A percentile compares a stretch with the other conserved stretches of the same genome.
Conservation (phyloP, 2,113 vertebrate species). For the Ictalurus punctatus region DNA sequence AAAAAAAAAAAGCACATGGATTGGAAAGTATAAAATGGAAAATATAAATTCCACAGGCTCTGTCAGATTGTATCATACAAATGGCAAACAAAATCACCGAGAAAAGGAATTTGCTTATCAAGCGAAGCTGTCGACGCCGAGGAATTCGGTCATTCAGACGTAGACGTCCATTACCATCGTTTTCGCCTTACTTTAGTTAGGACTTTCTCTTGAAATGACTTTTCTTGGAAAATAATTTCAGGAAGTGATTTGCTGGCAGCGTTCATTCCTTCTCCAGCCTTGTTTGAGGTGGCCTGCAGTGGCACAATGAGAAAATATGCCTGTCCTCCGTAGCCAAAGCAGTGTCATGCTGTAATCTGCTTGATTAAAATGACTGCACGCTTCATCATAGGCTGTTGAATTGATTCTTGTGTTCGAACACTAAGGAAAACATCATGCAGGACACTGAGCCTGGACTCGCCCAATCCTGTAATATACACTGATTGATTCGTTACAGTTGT, state of each 20-base stretch:
- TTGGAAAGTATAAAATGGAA: not conserved
- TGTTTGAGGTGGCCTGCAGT: not conserved
- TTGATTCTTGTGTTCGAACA: not conserved
- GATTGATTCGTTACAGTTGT: not conserved
- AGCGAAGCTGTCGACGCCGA: not conserved
- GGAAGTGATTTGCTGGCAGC: slow-evolving; percentile 27
- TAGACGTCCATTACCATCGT: not conserved
- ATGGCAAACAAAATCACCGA: not conserved
- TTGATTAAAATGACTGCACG: not conserved
- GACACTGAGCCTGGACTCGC: not conserved
- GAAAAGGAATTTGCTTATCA: not conserved
- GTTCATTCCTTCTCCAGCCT: not conserved
- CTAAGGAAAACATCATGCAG: not conserved
- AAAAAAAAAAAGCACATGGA: too few species aligned
- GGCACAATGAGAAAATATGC: not conserved
- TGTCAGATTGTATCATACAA: not conserved
- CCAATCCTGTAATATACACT: not conserved
- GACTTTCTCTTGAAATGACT: not conserved
- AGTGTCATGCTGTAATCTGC: slow-evolving; percentile 1
- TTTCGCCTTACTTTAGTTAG: not conserved
- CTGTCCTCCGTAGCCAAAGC: not conserved
- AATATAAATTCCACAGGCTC: not conserved
- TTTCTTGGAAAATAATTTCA: slow-evolving; percentile 14
- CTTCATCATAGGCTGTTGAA: not conserved
- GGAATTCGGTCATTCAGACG: not conserved